These are phyloP conservation scores for Paelopatides confundens DNA, from an alignment of 53 echinoderm and acorn worm species.

Conservation along the genomic window DNA sequence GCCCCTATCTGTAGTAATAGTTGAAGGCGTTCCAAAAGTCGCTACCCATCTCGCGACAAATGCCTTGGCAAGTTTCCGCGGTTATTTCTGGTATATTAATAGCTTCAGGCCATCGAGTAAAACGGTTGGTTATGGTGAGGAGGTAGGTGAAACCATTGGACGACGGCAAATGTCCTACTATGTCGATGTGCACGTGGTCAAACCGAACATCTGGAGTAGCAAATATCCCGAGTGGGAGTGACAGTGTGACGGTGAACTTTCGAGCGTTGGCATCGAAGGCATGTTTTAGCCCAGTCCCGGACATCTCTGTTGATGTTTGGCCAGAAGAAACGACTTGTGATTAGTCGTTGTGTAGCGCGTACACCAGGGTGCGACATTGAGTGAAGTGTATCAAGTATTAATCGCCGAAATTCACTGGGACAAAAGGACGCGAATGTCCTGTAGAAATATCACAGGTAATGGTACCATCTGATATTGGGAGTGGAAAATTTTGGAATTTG, in stretches of 20 bases:
- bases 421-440: slow-evolving; percentile 49
- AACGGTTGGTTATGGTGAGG: slow-evolving; percentile 26
- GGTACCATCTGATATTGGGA: slow-evolving; percentile 42
- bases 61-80: slow-evolving; percentile 47
- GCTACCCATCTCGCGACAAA: slow-evolving; percentile 50
- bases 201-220: slow-evolving; percentile 52
- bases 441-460: slow-evolving; percentile 62
- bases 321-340: slow-evolving; percentile 63
- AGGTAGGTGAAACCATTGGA: slow-evolving; percentile 53
- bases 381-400: slow-evolving; percentile 57
- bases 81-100: slow-evolving; percentile 42
- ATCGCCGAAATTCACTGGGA: slow-evolving; percentile 45
- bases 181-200: slow-evolving; percentile 61
- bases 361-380: slow-evolving; percentile 57
- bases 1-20: neutral
- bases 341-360: slow-evolving; percentile 56
- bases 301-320: slow-evolving; percentile 61
- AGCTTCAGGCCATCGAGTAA: slow-evolving; percentile 50
- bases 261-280: slow-evolving; percentile 36
- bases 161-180: slow-evolving; percentile 61
- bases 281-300: slow-evolving; percentile 33
- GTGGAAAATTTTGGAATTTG: slow-evolving; percentile 28
- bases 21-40: slow-evolving; percentile 11
- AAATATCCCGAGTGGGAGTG: slow-evolving; percentile 56
- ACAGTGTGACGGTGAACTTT: slow-evolving; percentile 65